These are phyloP conservation scores for Orthosia incerta DNA, from an alignment of 2,888 invertebrate species.

Conservation along the genomic window DNA sequence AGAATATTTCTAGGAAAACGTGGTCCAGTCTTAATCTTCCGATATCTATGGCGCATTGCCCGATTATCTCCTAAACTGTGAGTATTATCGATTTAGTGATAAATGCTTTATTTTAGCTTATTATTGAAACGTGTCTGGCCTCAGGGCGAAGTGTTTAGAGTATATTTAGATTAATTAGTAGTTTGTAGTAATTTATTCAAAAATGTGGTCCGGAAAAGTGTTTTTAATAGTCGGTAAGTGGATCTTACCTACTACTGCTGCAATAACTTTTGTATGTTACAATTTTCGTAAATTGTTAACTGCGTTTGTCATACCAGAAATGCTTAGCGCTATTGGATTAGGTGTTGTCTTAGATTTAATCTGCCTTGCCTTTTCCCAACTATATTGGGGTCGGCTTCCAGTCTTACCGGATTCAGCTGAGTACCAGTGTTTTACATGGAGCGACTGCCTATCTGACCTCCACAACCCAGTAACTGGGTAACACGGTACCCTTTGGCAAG, in stretches of 20 bases:
- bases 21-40: constrained; percentile 12
- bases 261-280: background rate
- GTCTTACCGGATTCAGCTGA: too few species aligned
- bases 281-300: background rate
- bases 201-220: constrained; percentile 40
- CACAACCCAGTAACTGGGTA: too few species aligned
- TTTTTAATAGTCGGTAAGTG: constrained; percentile 55
- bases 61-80: constrained; percentile 33
- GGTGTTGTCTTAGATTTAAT: too few species aligned
- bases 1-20: too few species aligned
- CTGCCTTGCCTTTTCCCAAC: too few species aligned
- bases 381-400: too few species aligned
- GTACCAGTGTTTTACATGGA: too few species aligned
- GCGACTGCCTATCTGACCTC: too few species aligned
- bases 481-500: too few species aligned
- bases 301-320: background rate
- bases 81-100: constrained; percentile 14
- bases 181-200: background rate
- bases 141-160: constrained; percentile 15
- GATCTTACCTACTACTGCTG: background rate
- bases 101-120: background rate
- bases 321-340: too few species aligned
- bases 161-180: constrained; percentile 21
- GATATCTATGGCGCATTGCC: background rate
- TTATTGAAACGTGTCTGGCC: constrained; percentile 15